Evolutionary conservation across 92 coral and sea anemone species (phyloP), one percentile per base, ranked within the genome.

Genomic region (Zoanthus sociatus): DNA sequence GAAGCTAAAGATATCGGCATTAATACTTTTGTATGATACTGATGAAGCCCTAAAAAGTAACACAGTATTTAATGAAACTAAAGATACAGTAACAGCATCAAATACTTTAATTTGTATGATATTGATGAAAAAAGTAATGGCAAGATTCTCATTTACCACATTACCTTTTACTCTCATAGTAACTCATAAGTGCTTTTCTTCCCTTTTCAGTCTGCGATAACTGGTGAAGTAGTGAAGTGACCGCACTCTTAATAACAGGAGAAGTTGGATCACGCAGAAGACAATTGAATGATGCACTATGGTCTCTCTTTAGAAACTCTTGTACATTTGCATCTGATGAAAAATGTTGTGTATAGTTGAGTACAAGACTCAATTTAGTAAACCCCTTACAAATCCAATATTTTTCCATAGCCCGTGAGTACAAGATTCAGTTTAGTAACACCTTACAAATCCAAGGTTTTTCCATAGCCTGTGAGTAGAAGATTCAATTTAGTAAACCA

Each of bases 201-300:
- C 98, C 98, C 56, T 86, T 87, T 7, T 91, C 88, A 11, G 98
- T 88, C 75, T 92, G 94, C 5, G 98, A 88, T 47, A 94, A 89
- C 67, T 93, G 94, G 55, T 90, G 92, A 3, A 94, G 88, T 71
- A 94, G 74, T n/a, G 92, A 88, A 2, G 91, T 87, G 30, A 91
- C 91, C 26, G 92, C 86, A n/a, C 83, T 91, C 37, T 84, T 79
- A 17, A 94, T 88, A 4, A 90, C 92, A 30, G 94, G 91, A 17
- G 94, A 82, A 0, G 95, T 90, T 9, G 98, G 94, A 20, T 90
- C 94, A 50, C 89, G 78, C 9, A 94, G 76, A 10, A 92, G 90
- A 51, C 56, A 78, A 73, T 83, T 92, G 44, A 94, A 92, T 20
- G 92, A 78, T 13, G 86, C 77, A 53, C 93, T 79, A 71, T 92